Percentiles rank a stretch among this genome's conserved stretches.
These are phyloP conservation scores for Tetragonisca angustula DNA, from an alignment of 2,888 invertebrate species.

Conservation along the genomic window DNA sequence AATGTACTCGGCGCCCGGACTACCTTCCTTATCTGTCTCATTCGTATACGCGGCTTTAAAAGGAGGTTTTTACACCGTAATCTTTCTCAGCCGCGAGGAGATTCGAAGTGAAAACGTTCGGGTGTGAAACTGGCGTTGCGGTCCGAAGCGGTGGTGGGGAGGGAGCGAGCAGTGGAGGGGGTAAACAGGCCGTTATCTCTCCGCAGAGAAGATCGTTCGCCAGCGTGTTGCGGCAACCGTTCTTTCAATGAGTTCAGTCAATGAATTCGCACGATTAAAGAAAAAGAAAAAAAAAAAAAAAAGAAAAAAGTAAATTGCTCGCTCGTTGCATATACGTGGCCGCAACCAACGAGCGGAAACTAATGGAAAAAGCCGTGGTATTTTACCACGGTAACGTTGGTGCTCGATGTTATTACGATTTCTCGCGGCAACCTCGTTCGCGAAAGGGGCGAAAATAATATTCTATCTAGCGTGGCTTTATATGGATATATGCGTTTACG, in stretches of 20 bases:
- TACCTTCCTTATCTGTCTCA: background rate
- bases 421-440: conserved; percentile 38
- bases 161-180: background rate
- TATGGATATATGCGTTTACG: conserved; percentile 59
- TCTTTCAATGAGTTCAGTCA: conserved; percentile 37
- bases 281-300: conserved; percentile 20
- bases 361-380: conserved; percentile 45
- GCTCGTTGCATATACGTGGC: conserved; percentile 1
- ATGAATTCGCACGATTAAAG: conserved; percentile 49
- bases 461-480: conserved; percentile 53
- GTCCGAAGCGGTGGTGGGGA: background rate
- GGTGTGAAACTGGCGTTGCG: background rate
- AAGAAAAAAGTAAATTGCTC: conserved; percentile 16
- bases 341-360: conserved; percentile 61
- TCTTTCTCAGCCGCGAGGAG: no score
- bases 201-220: background rate
- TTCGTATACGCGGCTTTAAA: background rate
- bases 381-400: conserved; percentile 51
- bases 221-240: background rate
- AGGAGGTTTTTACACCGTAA: no score
- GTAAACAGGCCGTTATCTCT: background rate
- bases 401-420: conserved; percentile 54
- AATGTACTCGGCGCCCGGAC: conserved; percentile 36
- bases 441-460: conserved; percentile 60
- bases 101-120: background rate